These are phyloP conservation scores for Yasuhikotakia modesta DNA, from an alignment of 2,797 vertebrate genomes.

Conservation along the genomic window DNA sequence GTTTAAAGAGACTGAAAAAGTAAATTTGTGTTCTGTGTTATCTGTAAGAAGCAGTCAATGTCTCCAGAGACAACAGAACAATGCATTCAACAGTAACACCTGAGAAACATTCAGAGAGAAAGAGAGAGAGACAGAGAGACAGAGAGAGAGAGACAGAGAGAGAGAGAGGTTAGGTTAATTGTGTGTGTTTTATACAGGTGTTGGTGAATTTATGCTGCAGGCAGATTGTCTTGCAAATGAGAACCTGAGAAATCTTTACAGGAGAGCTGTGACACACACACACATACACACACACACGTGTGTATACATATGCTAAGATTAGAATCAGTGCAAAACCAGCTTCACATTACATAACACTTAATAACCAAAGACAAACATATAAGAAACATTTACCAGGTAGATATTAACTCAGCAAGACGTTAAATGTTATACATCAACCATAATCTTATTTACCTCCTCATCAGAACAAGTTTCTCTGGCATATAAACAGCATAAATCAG, in stretches of 20 bases:
- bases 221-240: constrained; percentile 1
- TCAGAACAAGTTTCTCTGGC: too few species aligned
- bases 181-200: constrained; percentile 11
- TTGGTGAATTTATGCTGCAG: background rate
- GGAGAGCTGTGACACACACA: constrained; percentile 9
- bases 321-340: background rate
- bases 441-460: too few species aligned
- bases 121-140: background rate
- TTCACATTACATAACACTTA: too few species aligned
- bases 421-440: too few species aligned
- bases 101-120: constrained; percentile 15
- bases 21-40: too few species aligned
- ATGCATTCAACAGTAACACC: constrained; percentile 4
- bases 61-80: constrained; percentile 22
- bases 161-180: constrained; percentile 16
- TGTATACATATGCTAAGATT: background rate
- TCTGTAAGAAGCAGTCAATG: too few species aligned
- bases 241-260: constrained; percentile 16
- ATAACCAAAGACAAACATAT: too few species aligned
- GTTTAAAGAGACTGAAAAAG: too few species aligned
- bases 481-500: too few species aligned
- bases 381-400: too few species aligned
- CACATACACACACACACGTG: constrained; percentile 2
- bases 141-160: background rate
- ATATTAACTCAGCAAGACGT: too few species aligned